Evolutionary conservation across 2,113 vertebrate species (phyloP).

Genomic region (Conger conger): DNA sequence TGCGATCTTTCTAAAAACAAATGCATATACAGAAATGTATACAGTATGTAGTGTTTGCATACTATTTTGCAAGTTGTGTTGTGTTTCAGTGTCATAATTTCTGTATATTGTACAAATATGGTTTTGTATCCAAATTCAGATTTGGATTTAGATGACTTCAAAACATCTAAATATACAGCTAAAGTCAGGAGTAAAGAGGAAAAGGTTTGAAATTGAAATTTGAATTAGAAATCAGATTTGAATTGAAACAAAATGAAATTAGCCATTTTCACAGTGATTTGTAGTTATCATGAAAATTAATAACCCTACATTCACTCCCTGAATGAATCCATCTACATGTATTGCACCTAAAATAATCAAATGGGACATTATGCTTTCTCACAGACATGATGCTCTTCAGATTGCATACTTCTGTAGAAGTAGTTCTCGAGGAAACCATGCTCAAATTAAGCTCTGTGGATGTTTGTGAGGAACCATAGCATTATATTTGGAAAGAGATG

Average conservation of each 20-base stretch:
- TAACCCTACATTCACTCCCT: not conserved
- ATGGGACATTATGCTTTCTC: not conserved
- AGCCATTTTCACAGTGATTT: not conserved
- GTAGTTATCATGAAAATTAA: not conserved
- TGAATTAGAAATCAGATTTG: not conserved
- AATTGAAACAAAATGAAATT: not conserved
- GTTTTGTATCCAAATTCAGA: too few species aligned
- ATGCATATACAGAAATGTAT: too few species aligned
- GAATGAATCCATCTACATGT: not conserved
- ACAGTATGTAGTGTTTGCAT: conserved; percentile 19
- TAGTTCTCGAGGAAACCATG: too few species aligned
- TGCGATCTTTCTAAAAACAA: not conserved
- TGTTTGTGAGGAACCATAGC: too few species aligned
- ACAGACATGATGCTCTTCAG: not conserved
- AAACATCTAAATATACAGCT: not conserved
- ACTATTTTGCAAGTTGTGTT: not conserved
- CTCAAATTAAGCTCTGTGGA: too few species aligned
- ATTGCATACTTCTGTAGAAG: too few species aligned
- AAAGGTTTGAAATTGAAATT: not conserved
- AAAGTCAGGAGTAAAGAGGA: not conserved
- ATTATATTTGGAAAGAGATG: too few species aligned
- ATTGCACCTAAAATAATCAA: not conserved
- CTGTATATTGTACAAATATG: too few species aligned
- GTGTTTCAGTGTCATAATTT: too few species aligned
- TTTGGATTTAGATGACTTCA: too few species aligned